Percentiles rank a stretch among this genome's conserved stretches.
phyloP scores from a whole-genome alignment of 2,888 invertebrate genomes.

The Phyllotreta cruciferae region DNA sequence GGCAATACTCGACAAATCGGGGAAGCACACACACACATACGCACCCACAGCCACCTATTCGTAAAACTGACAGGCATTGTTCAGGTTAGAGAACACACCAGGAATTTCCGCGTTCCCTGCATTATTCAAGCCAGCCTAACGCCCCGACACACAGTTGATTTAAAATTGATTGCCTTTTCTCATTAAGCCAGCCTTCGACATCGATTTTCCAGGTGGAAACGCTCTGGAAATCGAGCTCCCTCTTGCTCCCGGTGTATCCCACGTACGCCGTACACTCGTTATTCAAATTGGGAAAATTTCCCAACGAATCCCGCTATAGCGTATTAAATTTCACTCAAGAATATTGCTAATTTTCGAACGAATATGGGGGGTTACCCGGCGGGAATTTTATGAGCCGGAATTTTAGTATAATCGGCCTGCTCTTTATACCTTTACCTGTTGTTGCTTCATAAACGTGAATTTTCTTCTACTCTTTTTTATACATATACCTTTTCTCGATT shows the following conservation, averaged over 20 bases:
- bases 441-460: not conserved
- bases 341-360: slow-evolving; percentile 29
- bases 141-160: slow-evolving; percentile 30
- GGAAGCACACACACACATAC: too few species aligned
- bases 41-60: not conserved
- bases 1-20: too few species aligned
- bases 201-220: slow-evolving; percentile 35
- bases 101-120: slow-evolving; percentile 17
- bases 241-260: slow-evolving; percentile 21
- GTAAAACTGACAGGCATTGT: slow-evolving; percentile 12
- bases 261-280: slow-evolving; percentile 15
- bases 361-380: slow-evolving; percentile 15
- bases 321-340: slow-evolving; percentile 31
- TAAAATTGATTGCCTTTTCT: slow-evolving; percentile 36
- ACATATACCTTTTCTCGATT: too few species aligned
- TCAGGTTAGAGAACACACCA: slow-evolving; percentile 9
- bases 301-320: slow-evolving; percentile 28
- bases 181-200: slow-evolving; percentile 34
- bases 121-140: slow-evolving; percentile 25
- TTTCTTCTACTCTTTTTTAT: not conserved
- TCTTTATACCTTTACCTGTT: not conserved
- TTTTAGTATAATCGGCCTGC: not conserved
- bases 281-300: slow-evolving; percentile 30
- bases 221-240: slow-evolving; percentile 28
- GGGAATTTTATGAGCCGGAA: slow-evolving; percentile 18